Evolutionary conservation across 2,113 vertebrate genomes (phyloP), one percentile per base, ranked within the genome.

Genomic region (Sialia sialis): DNA sequence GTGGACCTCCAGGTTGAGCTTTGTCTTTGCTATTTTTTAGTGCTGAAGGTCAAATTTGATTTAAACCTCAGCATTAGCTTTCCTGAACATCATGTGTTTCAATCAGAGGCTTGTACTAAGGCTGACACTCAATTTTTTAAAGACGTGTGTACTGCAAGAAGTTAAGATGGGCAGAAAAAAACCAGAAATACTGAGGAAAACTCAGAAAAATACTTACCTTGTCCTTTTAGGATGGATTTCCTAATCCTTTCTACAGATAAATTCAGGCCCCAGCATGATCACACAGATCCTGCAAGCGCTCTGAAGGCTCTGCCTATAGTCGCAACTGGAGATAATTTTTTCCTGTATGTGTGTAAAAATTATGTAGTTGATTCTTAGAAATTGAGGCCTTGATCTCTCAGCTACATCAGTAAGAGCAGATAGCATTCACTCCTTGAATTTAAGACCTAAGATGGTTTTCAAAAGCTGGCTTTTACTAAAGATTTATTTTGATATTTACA

Each of bases 221-320:
- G 17, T 87, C 44, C 21, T 55, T 87, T 58, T 70, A 70, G 43
- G 43, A 36, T 80, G 36, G 5, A 56, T 64, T 88, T 88, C 58
- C 23, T 74, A 6, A 89, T 74, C 26, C 22, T 72, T 59, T 54
- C 41, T 64, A 32, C 3, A 8, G 17, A 17, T 81, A 25, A 27
- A 64, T 64, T 93, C 36, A 79, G 49, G 79, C 23, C 30, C 25
- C 41, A 59, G 16, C 16, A 44, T 9, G 3, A 30, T 13, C 0
- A 0, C 44, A 44, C 6, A 68, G 19, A 23, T 89, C 29, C 39
- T 54, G 13, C 0, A 0, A 74, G 39, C 2, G 2, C 43, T 67
- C 26, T 68, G 36, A 48, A 63, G 48, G 12, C 27, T 32, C 39
- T 51, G 34, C 38, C 43, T 63, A 20, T 2, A 3, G 52, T 78